Evolutionary conservation across 23 tunicate genomes (phyloP).

Genomic region (Trididemnum clinides): DNA sequence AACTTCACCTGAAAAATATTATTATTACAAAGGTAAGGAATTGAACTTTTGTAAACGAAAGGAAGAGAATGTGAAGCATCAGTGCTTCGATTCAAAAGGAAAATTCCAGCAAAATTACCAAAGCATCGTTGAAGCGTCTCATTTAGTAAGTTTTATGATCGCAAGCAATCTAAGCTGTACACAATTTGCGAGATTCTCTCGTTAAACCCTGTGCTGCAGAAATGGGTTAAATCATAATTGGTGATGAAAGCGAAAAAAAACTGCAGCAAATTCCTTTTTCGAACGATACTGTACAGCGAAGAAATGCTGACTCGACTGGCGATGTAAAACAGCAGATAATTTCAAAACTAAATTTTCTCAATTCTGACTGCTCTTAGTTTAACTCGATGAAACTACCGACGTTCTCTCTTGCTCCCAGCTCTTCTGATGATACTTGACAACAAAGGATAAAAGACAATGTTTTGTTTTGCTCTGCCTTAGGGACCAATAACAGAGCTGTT

Average conservation of each 20-base stretch:
- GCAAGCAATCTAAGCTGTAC: slow-evolving; percentile 59
- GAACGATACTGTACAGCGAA: slow-evolving; percentile 38
- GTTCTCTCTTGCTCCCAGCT: slow-evolving; percentile 42
- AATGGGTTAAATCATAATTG: slow-evolving; percentile 32
- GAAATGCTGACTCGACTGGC: slow-evolving; percentile 4
- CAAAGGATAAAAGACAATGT: slow-evolving; percentile 12
- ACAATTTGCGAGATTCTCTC: slow-evolving; percentile 66
- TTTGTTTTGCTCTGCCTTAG: slow-evolving; percentile 28
- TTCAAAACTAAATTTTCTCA: not conserved
- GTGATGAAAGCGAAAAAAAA: slow-evolving; percentile 34
- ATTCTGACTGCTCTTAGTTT: slow-evolving; percentile 31
- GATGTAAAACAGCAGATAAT: slow-evolving; percentile 20
- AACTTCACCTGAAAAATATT: too few relatives aligned
- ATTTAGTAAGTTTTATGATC: slow-evolving; percentile 34
- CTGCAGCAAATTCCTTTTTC: too few relatives aligned
- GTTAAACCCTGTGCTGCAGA: slow-evolving; percentile 52
- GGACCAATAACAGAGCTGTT: slow-evolving; percentile 34
- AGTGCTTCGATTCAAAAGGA: slow-evolving; percentile 39
- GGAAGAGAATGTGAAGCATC: slow-evolving; percentile 30
- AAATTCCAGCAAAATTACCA: slow-evolving; percentile 33
- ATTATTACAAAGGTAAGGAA: too few relatives aligned
- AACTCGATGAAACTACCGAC: slow-evolving; percentile 52
- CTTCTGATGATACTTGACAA: slow-evolving; percentile 12
- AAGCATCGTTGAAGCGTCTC: slow-evolving; percentile 34
- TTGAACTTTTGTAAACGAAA: slow-evolving; percentile 24